These are phyloP conservation scores for Molossus alvarezi DNA, from an alignment of 2,797 vertebrate species.

Conservation along the genomic window DNA sequence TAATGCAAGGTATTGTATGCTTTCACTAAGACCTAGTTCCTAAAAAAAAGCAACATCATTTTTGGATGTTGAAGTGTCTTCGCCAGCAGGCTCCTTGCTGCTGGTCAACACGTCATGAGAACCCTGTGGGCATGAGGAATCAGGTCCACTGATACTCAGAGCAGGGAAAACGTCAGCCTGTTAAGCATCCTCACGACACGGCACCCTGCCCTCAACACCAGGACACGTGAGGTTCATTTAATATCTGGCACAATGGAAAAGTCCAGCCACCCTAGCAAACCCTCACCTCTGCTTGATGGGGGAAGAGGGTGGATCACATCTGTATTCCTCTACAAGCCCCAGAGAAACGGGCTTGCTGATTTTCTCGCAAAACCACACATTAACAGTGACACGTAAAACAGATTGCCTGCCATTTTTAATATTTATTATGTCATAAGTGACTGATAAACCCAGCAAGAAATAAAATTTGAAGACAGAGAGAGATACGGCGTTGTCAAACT, in stretches of 20 bases:
- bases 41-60: background rate
- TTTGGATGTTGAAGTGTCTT: background rate
- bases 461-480: constrained; percentile 58
- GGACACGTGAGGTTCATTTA: constrained; percentile 75
- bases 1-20: background rate
- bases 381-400: constrained; percentile 75
- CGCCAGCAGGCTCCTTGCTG: background rate
- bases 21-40: background rate
- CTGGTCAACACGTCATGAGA: background rate
- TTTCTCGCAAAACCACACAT: constrained; percentile 84
- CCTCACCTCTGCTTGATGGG: constrained; percentile 85
- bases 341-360: constrained; percentile 79
- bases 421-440: constrained; percentile 79
- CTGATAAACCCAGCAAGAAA: constrained; percentile 71
- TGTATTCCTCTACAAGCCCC: constrained; percentile 81
- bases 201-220: constrained; percentile 53
- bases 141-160: background rate
- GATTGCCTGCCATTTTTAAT: constrained; percentile 71
- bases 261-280: constrained; percentile 75
- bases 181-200: constrained; percentile 68
- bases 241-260: constrained; percentile 77
- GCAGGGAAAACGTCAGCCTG: constrained; percentile 68
- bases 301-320: constrained; percentile 83
- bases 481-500: constrained; percentile 58
- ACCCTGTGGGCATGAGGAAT: background rate